Evolutionary conservation across 2,797 vertebrate genomes (phyloP).

Genomic region (Rhodeus uyekii): DNA sequence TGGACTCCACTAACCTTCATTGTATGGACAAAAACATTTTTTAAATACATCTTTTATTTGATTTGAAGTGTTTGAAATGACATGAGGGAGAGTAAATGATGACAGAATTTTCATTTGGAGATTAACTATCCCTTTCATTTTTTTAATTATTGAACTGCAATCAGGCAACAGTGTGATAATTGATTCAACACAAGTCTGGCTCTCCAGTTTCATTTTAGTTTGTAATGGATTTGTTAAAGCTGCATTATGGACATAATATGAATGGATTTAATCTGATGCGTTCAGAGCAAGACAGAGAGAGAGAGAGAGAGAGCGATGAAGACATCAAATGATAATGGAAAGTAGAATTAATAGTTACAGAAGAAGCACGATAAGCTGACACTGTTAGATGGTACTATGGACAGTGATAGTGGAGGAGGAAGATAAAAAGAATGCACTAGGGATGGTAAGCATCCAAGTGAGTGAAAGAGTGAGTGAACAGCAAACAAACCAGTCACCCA

Average conservation of each 20-base stretch:
- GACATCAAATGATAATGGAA: slow-evolving; percentile 14
- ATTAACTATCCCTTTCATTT: background rate
- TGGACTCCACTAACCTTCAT: background rate
- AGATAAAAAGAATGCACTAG: slow-evolving; percentile 24
- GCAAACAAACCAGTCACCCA: slow-evolving; percentile 24
- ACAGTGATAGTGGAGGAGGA: slow-evolving; percentile 11
- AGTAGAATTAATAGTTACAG: slow-evolving; percentile 14
- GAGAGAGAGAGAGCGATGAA: background rate
- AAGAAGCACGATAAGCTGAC: slow-evolving; percentile 19
- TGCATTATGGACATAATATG: slow-evolving; percentile 11
- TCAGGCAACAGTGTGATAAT: background rate
- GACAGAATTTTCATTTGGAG: background rate
- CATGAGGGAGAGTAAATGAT: background rate
- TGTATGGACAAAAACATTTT: background rate
- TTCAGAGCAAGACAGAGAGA: background rate
- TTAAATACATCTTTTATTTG: background rate
- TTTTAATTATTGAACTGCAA: background rate
- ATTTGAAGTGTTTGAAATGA: background rate
- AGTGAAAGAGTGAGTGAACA: background rate
- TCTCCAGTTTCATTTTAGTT: slow-evolving; percentile 3
- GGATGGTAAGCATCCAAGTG: slow-evolving; percentile 19
- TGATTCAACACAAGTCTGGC: background rate
- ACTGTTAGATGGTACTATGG: slow-evolving; percentile 5
- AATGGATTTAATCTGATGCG: slow-evolving; percentile 21
- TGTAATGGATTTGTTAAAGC: slow-evolving; percentile 8